These are phyloP conservation scores for Hylyphantes graminicola DNA, from an alignment of 1,140 invertebrate genomes.

Conservation along the genomic window DNA sequence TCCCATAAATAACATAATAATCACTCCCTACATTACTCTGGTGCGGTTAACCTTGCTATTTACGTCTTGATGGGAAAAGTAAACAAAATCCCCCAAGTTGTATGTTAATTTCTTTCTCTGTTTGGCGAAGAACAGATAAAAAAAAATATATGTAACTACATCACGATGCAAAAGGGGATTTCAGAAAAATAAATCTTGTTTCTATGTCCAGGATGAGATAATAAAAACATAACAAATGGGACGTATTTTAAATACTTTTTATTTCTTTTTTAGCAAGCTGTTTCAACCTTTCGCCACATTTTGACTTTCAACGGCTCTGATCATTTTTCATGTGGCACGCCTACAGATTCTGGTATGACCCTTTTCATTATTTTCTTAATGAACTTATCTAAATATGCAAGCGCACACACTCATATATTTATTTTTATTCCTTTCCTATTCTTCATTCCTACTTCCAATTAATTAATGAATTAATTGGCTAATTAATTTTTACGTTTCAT, in stretches of 20 bases:
- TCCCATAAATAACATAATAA: not conserved
- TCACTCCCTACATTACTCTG: not conserved
- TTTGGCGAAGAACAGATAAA: not conserved
- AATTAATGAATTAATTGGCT: constrained; percentile 54
- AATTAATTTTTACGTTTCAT: constrained; percentile 56
- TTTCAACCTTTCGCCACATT: constrained; percentile 11
- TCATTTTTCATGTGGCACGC: constrained; percentile 37
- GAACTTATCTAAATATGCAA: constrained; percentile 25
- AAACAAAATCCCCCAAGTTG: constrained; percentile 11
- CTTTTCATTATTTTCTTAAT: constrained; percentile 1
- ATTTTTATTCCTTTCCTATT: constrained; percentile 38
- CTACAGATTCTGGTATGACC: not conserved
- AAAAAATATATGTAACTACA: not conserved
- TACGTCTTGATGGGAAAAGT: constrained; percentile 9
- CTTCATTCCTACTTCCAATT: constrained; percentile 40
- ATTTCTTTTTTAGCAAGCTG: not conserved
- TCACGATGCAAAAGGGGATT: constrained; percentile 17
- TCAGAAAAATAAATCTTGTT: constrained; percentile 27
- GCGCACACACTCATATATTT: constrained; percentile 18
- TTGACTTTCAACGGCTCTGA: constrained; percentile 22
- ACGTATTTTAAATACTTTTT: constrained; percentile 40
- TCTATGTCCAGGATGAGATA: constrained; percentile 25
- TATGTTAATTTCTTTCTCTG: constrained; percentile 27
- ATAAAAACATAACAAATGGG: constrained; percentile 55
- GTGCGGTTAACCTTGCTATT: constrained; percentile 39